These are phyloP conservation scores for Drosophila melanosoma DNA, from an alignment of 2,888 invertebrate genomes.

Conservation along the genomic window DNA sequence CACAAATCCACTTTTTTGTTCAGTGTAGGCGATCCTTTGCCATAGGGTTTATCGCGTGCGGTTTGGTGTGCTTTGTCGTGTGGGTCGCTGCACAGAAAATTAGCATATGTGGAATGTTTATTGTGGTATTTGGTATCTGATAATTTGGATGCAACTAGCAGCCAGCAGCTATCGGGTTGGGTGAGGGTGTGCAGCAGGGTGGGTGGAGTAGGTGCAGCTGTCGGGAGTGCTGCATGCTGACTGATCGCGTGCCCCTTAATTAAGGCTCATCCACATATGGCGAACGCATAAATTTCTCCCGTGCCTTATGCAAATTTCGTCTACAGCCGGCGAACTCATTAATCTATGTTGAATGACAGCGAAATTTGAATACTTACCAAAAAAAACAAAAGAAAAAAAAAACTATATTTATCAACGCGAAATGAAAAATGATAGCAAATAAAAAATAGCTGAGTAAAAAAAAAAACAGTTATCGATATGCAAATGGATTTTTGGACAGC, in stretches of 20 bases:
- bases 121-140: constrained; percentile 21
- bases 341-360: constrained; percentile 64
- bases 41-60: constrained; percentile 67
- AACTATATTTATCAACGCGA: constrained; percentile 65
- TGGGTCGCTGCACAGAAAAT: constrained; percentile 61
- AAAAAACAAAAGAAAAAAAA: not conserved
- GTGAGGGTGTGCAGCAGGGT: not conserved
- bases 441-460: not conserved
- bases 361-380: constrained; percentile 51
- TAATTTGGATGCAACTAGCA: constrained; percentile 17
- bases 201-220: constrained; percentile 23
- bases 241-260: constrained; percentile 66
- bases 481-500: constrained; percentile 41
- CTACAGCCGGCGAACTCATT: constrained; percentile 46
- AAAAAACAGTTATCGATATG: constrained; percentile 21
- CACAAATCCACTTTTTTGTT: not conserved
- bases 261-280: constrained; percentile 69
- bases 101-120: constrained; percentile 55
- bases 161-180: not conserved
- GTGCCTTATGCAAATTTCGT: constrained; percentile 63
- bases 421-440: constrained; percentile 66
- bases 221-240: constrained; percentile 3
- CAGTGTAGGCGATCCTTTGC: constrained; percentile 21
- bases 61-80: constrained; percentile 58
- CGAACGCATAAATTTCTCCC: constrained; percentile 20